A percentile compares a stretch with the other conserved stretches of the same genome.
Conservation (phyloP, 1,140 invertebrate genomes). For the Orchesella cincta region DNA sequence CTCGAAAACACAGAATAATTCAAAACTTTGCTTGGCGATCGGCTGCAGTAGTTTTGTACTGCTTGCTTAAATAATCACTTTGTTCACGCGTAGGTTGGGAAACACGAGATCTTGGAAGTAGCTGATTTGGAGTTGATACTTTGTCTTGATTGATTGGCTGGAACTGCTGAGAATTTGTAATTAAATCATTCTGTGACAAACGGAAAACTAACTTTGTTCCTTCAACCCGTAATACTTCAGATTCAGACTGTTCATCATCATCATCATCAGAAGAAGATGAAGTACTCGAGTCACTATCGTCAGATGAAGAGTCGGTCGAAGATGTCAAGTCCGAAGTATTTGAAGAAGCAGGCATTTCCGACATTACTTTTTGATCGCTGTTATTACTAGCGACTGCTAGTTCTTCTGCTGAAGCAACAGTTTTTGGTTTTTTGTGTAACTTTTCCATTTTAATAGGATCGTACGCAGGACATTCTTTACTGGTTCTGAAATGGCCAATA, state of each 20-base stretch:
- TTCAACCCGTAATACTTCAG: not conserved
- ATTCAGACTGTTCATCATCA: not conserved
- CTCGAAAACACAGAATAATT: not conserved
- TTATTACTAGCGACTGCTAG: too few species aligned
- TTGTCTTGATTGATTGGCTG: not conserved
- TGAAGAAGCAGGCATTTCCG: too few species aligned
- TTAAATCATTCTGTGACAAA: too few species aligned
- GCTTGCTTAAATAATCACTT: not conserved
- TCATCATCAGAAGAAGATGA: not conserved
- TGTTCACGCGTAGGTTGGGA: not conserved
- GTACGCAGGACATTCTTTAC: not conserved
- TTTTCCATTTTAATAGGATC: not conserved
- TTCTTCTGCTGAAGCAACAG: too few species aligned
- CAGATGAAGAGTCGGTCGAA: not conserved
- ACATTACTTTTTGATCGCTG: too few species aligned
- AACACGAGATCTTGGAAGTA: not conserved
- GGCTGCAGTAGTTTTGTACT: conserved; percentile 6
- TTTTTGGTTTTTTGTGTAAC: too few species aligned
- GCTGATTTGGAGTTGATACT: not conserved
- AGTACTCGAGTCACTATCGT: not conserved
- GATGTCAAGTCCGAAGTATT: not conserved
- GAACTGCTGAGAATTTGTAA: too few species aligned
- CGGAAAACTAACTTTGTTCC: too few species aligned
- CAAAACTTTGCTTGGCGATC: not conserved
- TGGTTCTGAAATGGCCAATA: conserved; percentile 1